Evolutionary conservation across 2,888 invertebrate genomes (phyloP).

Genomic region (Noctua comes): DNA sequence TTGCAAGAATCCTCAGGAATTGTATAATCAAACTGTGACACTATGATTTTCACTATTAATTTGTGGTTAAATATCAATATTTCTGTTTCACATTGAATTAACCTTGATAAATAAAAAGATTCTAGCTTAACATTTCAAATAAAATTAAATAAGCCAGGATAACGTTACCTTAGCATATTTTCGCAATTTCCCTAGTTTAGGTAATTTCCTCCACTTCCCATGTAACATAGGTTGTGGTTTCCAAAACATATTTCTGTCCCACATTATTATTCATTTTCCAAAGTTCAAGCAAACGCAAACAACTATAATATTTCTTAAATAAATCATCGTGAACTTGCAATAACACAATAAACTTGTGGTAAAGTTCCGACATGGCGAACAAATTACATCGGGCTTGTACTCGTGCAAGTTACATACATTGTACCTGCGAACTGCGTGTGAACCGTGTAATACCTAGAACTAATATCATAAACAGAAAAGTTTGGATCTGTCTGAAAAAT

Average conservation of each 20-base stretch:
- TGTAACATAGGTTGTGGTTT: neutral
- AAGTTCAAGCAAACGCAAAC: slow-evolving; percentile 30
- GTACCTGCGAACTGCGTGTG: slow-evolving; percentile 28
- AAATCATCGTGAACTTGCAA: slow-evolving; percentile 56
- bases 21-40: neutral
- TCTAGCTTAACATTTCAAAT: neutral
- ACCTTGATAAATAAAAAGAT: neutral
- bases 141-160: too few species aligned
- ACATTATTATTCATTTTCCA: slow-evolving; percentile 44
- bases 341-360: slow-evolving; percentile 53
- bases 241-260: slow-evolving; percentile 5
- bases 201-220: neutral
- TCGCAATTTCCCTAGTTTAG: neutral
- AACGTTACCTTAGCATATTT: neutral
- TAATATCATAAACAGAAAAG: slow-evolving; percentile 46
- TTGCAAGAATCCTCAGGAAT: neutral
- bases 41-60: neutral
- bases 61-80: neutral
- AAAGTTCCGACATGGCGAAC: slow-evolving; percentile 51
- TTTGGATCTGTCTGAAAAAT: slow-evolving; percentile 37
- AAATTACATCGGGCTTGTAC: slow-evolving; percentile 44
- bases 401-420: slow-evolving; percentile 25
- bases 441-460: slow-evolving; percentile 26
- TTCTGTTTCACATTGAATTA: neutral
- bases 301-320: slow-evolving; percentile 51